Conservation (phyloP, 2,888 invertebrate species). For the Corbicula japonica region DNA sequence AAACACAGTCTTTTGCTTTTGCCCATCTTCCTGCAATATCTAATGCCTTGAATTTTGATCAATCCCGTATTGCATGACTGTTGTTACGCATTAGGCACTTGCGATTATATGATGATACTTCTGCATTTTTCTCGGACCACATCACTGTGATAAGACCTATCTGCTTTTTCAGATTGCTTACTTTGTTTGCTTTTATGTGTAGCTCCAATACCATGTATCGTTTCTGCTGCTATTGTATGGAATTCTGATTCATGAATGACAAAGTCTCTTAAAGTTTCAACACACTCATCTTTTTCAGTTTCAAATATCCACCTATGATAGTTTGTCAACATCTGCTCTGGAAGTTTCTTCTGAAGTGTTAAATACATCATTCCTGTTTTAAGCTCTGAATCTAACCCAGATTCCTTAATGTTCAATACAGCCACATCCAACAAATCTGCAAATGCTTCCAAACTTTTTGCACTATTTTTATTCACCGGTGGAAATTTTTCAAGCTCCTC, state of each 20-base stretch:
- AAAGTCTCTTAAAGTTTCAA: conserved; percentile 26
- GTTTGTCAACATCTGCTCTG: conserved; percentile 39
- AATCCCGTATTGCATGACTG: conserved; percentile 17
- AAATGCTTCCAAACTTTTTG: conserved; percentile 36
- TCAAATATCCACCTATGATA: conserved; percentile 54
- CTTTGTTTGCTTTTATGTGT: not conserved
- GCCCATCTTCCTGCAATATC: conserved; percentile 12
- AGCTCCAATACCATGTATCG: conserved; percentile 2
- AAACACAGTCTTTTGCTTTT: conserved; percentile 36
- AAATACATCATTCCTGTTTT: conserved; percentile 37
- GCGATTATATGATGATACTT: not conserved
- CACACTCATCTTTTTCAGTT: conserved; percentile 42
- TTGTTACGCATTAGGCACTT: not conserved
- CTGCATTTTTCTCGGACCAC: conserved; percentile 6
- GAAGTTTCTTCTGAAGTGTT: conserved; percentile 46
- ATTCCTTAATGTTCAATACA: conserved; percentile 49
- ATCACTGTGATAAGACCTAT: not conserved
- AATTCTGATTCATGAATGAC: conserved; percentile 34
- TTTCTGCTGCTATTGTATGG: conserved; percentile 21
- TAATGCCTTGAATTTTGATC: conserved; percentile 18
- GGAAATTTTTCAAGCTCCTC: conserved; percentile 33
- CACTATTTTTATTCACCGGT: conserved; percentile 8
- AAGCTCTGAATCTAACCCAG: conserved; percentile 15
- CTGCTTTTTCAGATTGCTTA: not conserved
- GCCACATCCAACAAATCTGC: conserved; percentile 54